These are phyloP conservation scores for Heterocephalus glaber DNA, from an alignment of 2,113 vertebrate species.

Conservation along the genomic window DNA sequence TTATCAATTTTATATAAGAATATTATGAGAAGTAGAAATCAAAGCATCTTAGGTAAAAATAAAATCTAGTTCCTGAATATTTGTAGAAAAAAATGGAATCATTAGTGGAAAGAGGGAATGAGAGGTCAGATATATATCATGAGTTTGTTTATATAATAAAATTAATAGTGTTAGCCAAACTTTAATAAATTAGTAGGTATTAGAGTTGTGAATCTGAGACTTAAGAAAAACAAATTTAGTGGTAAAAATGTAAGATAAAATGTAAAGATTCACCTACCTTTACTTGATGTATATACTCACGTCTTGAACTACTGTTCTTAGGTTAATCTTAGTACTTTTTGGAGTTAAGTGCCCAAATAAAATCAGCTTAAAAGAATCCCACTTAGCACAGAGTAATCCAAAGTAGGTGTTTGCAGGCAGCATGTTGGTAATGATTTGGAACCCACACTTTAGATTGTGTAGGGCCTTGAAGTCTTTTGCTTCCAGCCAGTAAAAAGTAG, in stretches of 20 bases:
- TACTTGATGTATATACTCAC: neutral
- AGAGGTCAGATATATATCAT: neutral
- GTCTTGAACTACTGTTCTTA: neutral
- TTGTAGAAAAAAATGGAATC: neutral
- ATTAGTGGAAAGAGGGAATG: neutral
- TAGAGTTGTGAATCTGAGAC: neutral
- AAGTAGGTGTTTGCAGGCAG: neutral
- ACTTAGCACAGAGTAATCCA: neutral
- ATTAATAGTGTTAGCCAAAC: neutral
- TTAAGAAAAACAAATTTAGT: neutral
- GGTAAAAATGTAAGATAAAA: neutral
- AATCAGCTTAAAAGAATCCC: neutral
- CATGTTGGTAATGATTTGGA: neutral
- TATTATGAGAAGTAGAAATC: neutral
- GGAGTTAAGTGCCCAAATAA: neutral
- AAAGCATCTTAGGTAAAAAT: neutral
- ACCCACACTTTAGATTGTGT: fast-evolving
- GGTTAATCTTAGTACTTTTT: neutral
- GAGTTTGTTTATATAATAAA: neutral
- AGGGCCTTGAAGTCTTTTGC: neutral
- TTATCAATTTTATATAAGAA: neutral
- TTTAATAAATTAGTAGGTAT: neutral
- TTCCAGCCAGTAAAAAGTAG: neutral
- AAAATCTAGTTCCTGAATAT: neutral
- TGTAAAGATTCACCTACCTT: neutral